Base-by-base conservation (phyloP, 2,888 invertebrate genomes). In the Sinodicranocentrus sp. region DNA sequence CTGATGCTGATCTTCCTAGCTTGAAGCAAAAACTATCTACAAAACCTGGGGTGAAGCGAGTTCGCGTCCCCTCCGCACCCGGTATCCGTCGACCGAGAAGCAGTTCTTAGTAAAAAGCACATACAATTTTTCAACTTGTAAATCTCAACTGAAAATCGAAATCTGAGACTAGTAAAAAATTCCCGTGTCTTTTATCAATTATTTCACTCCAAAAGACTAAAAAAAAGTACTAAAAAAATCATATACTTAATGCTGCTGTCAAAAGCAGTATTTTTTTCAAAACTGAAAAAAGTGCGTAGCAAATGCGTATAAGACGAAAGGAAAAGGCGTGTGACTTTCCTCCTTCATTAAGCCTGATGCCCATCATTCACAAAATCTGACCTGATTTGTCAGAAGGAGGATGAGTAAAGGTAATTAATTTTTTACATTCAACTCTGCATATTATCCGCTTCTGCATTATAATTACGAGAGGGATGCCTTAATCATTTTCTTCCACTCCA, bases 391-490 rank as follows among this genome's bases (percentile, higher is more conserved):
- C 71, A 79, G 44, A n/a, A n/a, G 48, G 57, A 52, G 19, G 59
- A 33, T 77, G 77, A 77, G 39, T 79, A 63, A 33, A 71, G 39
- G 70, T 79, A 79, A 79, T 79, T 79, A 79, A 79, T 79, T 79
- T 78, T 79, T 79, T 78, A 33, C 39, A 1, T 52, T 8, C 39
- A 39, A 13, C 13, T 39, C 39, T n/a, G n/a, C n/a, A n/a, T n/a
- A n/a, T n/a, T n/a, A n/a, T n/a, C n/a, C n/a, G n/a, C n/a, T 26
- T 13, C 25, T 33, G 65, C 10, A 33, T 21, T 8, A 65, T 76
- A 76, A 76, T 76, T 76, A 65, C n/a, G n/a, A n/a, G n/a, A n/a
- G n/a, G n/a, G n/a, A n/a, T n/a, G n/a, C n/a, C n/a, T n/a, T n/a
- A n/a, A n/a, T n/a, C n/a, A n/a, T n/a, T n/a, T n/a, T n/a, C n/a